Base-by-base conservation (phyloP, 2,797 vertebrate genomes). In the Champsocephalus gunnari region DNA sequence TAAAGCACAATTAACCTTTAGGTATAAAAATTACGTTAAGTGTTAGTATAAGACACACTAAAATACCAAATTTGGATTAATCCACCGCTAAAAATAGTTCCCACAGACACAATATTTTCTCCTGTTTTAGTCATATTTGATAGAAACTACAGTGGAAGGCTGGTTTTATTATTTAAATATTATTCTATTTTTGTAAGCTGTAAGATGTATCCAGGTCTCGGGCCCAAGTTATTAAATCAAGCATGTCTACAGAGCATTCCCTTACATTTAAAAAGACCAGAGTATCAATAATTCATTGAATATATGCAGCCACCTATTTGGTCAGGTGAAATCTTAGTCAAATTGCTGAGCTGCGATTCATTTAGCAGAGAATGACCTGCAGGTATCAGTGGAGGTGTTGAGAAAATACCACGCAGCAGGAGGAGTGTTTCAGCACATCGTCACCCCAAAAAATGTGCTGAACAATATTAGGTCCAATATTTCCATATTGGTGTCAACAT, bases 241-340 rank as follows among this genome's bases (percentile, higher is more conserved):
- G 43, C 17, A 53, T 34, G 44, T 79, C 69, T 59, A 58, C 19
- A 63, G 53, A 24, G 53, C 65, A 8, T 45, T 70, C 49, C 34
- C 48, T 63, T 55, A 51, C 87, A 85, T 87, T 90, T 92, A 93
- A 90, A 83, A 89, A 91, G 83, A 91, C 84, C 93, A 91, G 88
- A 87, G 50, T 81, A 77, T 91, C 82, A 94, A 94, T 93, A 93
- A 95, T 85, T 94, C 69, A 94, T 89, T 0, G 12, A 76, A 85
- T 87, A 87, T 85, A 80, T 88, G 83, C 71, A 28, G 78, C 56
- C 65, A 75, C 81, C 49, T 82, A 89, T 78, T 77, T 83, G 88
- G 63, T 77, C 77, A 82, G 91, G 83, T 72, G 91, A 92, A 92
- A 93, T 54, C 89, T 78, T 87, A 93, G 64, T 75, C 21, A 90